Percentiles rank a stretch among this genome's conserved stretches.
phyloP scores from a whole-genome alignment of 2,888 invertebrate genomes.

The Pyralis farinalis region DNA sequence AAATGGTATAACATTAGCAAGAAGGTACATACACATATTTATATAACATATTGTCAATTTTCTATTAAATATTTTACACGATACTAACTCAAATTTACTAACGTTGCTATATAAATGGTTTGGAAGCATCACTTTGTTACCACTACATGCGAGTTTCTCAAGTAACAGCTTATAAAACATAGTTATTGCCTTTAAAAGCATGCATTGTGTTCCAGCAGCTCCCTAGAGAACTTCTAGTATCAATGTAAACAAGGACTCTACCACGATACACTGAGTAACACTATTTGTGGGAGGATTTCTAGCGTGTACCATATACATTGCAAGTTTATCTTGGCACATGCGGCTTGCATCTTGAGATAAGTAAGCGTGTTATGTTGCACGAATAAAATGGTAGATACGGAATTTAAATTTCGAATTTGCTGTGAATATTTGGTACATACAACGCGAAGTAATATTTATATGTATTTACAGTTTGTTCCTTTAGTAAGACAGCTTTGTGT shows the following conservation, averaged over 20 bases:
- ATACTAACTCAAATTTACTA: too few relatives aligned
- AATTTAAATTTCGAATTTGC: conserved; percentile 14
- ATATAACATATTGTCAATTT: too few relatives aligned
- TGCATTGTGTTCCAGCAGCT: not conserved
- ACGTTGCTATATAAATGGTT: conserved; percentile 13
- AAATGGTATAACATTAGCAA: too few relatives aligned
- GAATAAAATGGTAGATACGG: conserved; percentile 17
- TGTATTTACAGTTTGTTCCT: too few relatives aligned
- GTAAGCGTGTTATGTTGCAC: conserved; percentile 19
- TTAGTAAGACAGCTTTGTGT: too few relatives aligned
- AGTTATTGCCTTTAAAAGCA: conserved; percentile 1
- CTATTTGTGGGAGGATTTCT: conserved; percentile 22
- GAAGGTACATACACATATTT: too few relatives aligned
- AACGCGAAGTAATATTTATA: too few relatives aligned
- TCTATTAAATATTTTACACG: too few relatives aligned
- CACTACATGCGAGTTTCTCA: conserved; percentile 1
- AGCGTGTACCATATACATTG: conserved; percentile 27
- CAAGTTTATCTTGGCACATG: conserved; percentile 12
- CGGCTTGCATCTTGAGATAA: conserved; percentile 17
- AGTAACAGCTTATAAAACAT: conserved; percentile 8
- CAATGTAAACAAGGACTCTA: conserved; percentile 18
- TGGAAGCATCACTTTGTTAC: not conserved
- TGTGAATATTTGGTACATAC: not conserved
- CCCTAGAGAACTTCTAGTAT: conserved; percentile 6
- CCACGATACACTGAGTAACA: conserved; percentile 15